Conservation (phyloP, 1,140 invertebrate species). For the Dreissena rostriformis region DNA sequence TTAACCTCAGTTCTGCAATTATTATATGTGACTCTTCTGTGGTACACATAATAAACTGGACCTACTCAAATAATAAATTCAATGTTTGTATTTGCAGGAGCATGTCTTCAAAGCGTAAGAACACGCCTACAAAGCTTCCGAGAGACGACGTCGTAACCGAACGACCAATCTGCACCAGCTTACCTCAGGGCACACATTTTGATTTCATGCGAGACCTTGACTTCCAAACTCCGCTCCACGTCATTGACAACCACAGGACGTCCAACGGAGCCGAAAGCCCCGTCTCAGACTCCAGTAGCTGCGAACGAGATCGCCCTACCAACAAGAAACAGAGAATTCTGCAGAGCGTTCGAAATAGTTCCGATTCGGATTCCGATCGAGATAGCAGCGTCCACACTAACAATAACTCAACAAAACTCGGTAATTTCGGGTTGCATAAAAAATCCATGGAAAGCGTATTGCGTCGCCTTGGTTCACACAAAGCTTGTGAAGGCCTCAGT, state of each 20-base stretch:
- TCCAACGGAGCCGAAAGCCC: conserved; percentile 63
- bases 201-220: conserved; percentile 55
- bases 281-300: conserved; percentile 63
- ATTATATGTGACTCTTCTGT: too few relatives aligned
- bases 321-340: conserved; percentile 74
- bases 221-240: conserved; percentile 57
- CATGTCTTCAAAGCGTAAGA: conserved; percentile 97
- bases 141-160: conserved; percentile 85
- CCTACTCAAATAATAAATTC: background rate
- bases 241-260: conserved; percentile 58
- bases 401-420: conserved; percentile 64
- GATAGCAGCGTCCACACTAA: conserved; percentile 75
- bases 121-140: conserved; percentile 93
- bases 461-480: conserved; percentile 67
- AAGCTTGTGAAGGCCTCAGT: conserved; percentile 27
- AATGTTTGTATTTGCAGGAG: conserved; percentile 84
- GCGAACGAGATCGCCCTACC: conserved; percentile 65
- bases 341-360: conserved; percentile 66
- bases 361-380: conserved; percentile 85
- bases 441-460: conserved; percentile 84
- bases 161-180: conserved; percentile 51
- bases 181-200: conserved; percentile 43
- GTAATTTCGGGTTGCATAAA: conserved; percentile 82
- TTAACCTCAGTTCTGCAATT: too few relatives aligned
- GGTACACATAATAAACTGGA: too few relatives aligned